Base-by-base conservation (phyloP, 1,140 invertebrate genomes). In the Drosophila pandora region DNA sequence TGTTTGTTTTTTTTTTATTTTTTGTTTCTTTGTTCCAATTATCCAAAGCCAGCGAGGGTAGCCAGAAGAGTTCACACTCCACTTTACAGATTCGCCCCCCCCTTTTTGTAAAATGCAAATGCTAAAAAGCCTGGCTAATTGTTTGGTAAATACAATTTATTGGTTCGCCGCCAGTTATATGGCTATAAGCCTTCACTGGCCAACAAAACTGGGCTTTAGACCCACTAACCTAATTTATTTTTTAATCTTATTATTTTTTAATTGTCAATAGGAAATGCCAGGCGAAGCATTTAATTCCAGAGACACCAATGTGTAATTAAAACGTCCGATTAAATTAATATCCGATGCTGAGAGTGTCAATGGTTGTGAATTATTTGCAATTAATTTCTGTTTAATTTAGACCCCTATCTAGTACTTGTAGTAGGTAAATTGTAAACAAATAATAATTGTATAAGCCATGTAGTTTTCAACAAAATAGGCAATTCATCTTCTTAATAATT, bases 21-120 rank as follows among this genome's bases (percentile, higher is more conserved):
- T 52, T 73, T 55, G 49, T 49, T 56, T 49, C 59, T 65, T 63
- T 41, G 52, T 74, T 74, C 55, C 65, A 71, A 71, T 69, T 69
- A 59, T 0, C 32, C 34, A 41, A 49, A 7, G 6, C 17, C 53
- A 48, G 48, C 68, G 49, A 52, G 68, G 68, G 63, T 23, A 49
- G 34, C 4, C 10, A 12, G 10, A 37, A 37, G 3, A 37, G 34
- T 37, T 10, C 61, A 21, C 43, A 52, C 37, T 32, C 6, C 57
- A 30, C 25, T 25, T 32, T 21, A 34, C 34, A 28, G 32, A 13
- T 49, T 39, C n/a, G n/a, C 23, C 30, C 8, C 6, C 39, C n/a
- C 5, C 3, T 28, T 28, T 28, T 6, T 28, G 25, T 28, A 28
- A 57, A 23, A 52, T 50, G 41, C 34, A 13, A 50, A 23, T 52